Evolutionary conservation across 2,888 invertebrate genomes (phyloP), one percentile per base, ranked within the genome.

Genomic region (Philaethria dido): DNA sequence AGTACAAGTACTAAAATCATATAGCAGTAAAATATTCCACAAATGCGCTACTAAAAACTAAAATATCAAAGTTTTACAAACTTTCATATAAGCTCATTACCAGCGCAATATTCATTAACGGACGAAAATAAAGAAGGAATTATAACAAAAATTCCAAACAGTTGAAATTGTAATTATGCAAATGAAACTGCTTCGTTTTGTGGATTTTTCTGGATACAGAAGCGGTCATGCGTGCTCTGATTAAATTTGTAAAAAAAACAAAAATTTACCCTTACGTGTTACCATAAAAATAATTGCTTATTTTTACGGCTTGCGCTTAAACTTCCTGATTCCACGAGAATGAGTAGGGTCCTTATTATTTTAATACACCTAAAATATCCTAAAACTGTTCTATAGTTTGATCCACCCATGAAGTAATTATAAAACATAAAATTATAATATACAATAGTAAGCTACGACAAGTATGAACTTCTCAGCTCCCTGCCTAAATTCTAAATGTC

Each of bases 151-250:
- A 57, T 8, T 57, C 0, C 57, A 57, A 57, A 57, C n/a, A 22
- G 22, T 39, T 22, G 42, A 42, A 50, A 39, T 25, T 16, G 29
- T 42, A 62, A 62, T 50, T 50, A 62, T 62, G 42, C 39, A 52
- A 62, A 62, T 39, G n/a, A 25, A 36, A 39, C 3, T 11, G 18
- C 39, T n/a, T 22, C 22, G 50, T 62, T 57, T 4, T 18, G 45
- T 33, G 29, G n/a, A 16, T 25, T 50, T 62, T 39, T 20, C 9
- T 16, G 62, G 22, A 8, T n/a, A 11, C 22, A 20, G 39, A 16
- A n/a, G 3, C 48, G 48, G 39, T 13, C 22, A 62, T 11, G 36
- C n/a, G 36, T 62, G 50, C 25, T 48, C 50, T 36, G 50, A 62
- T 50, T 62, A 50, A 52, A 50, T 62, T 42, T 14, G 3, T 42